These are phyloP conservation scores for Tragopan temminckii DNA, from an alignment of 2,797 vertebrate species.

Conservation along the genomic window DNA sequence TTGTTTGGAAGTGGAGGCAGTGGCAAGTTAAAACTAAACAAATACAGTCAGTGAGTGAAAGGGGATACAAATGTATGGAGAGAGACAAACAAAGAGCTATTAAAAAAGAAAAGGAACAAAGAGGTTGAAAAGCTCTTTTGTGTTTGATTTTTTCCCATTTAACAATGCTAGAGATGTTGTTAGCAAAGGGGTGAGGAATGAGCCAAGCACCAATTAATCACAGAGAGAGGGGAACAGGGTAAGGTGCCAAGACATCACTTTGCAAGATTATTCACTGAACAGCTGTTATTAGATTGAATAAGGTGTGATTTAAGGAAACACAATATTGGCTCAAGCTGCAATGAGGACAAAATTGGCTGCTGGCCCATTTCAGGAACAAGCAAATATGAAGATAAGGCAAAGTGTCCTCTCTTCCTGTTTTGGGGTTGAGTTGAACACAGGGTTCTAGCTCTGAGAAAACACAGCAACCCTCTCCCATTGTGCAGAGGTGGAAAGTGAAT, in stretches of 20 bases:
- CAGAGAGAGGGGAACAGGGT: slow-evolving; percentile 1
- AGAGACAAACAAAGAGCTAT: background rate
- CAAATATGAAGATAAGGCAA: background rate
- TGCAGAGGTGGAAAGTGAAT: background rate
- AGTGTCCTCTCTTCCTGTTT: background rate
- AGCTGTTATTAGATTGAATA: slow-evolving; percentile 25
- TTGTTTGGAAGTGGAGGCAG: background rate
- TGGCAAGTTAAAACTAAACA: slow-evolving; percentile 14
- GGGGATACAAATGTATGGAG: background rate
- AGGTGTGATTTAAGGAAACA: slow-evolving; percentile 37
- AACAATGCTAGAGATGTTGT: background rate
- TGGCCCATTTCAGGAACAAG: slow-evolving; percentile 3
- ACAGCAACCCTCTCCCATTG: rapidly evolving
- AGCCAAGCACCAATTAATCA: slow-evolving; percentile 56
- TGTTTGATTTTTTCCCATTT: background rate
- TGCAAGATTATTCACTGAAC: slow-evolving; percentile 53
- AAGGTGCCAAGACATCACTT: slow-evolving; percentile 61
- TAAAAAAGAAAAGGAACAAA: slow-evolving; percentile 15
- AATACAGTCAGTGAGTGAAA: background rate
- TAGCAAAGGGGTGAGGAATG: slow-evolving; percentile 20
- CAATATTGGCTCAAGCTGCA: background rate
- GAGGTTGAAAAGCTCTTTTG: slow-evolving; percentile 15
- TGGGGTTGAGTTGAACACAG: background rate
- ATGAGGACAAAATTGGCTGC: background rate
- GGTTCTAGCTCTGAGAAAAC: background rate